Base-by-base conservation (phyloP, 2,113 vertebrate genomes). In the Sphaerodactylus townsendi region DNA sequence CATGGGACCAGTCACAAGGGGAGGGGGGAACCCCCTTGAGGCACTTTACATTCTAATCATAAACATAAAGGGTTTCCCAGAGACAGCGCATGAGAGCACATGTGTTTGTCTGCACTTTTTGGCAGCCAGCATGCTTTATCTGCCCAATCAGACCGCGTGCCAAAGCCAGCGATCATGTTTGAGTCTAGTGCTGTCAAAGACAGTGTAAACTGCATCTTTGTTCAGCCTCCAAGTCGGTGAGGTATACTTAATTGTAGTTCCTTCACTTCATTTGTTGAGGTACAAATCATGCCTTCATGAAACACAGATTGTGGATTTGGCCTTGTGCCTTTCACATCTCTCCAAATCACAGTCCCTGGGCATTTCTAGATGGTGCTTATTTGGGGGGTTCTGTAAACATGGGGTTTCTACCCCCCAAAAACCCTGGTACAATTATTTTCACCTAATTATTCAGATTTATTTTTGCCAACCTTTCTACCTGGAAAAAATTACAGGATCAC, bases 151-250 rank as follows among this genome's bases (percentile, higher is more conserved):
- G 23, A 75, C 35, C 82, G 88, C 76, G n/a, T 69, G 87, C 71
- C 81, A 81, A 80, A 73, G 77, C 85, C 44, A 90, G n/a, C 77
- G 76, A 28, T 59, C 62, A 62, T 73, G 78, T 71, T 65, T 79
- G 79, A 79, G 5, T 88, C 90, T 79, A 75, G 84, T 85, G 33
- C 39, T 87, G 35, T 86, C 78, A 69, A 88, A 85, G 86, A 33
- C 28, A 6, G 86, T 86, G 6, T 65, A 89, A 92, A 76, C 66
- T 83, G 11, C 28, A 87, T 35, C 33, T 90, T 90, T 50, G 79
- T 74, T 86, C 84, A 81, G 39, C 39, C 68, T 90, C 71, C 83
- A 83, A 81, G 28, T 62, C 81, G 86, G 87, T 84, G 89, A 88
- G 90, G 88, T 87, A 88, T 59, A 30, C 10, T 72, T 87, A 56